A percentile compares a stretch with the other conserved stretches of the same genome.
Conservation (phyloP, 2,888 invertebrate genomes). For the Sinohyriopsis cumingii region DNA sequence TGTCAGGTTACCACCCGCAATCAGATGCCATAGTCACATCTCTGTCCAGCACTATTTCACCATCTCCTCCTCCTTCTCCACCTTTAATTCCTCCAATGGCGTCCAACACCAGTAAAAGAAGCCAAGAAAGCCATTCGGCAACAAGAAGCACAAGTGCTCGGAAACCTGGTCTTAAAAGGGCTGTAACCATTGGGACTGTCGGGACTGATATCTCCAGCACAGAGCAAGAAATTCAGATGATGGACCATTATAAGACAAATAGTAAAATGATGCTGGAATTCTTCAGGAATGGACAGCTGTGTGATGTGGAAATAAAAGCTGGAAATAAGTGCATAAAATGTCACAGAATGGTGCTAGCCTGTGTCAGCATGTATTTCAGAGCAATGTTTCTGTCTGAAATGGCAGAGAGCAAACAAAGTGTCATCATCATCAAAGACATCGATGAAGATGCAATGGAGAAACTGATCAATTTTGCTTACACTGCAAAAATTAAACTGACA, state of each 20-base stretch:
- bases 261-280: conserved; percentile 59
- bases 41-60: too few relatives aligned
- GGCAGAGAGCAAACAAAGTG: conserved; percentile 65
- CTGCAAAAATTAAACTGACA: conserved; percentile 69
- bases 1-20: too few relatives aligned
- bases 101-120: too few relatives aligned
- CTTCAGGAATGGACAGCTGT: conserved; percentile 61
- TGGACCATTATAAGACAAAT: conserved; percentile 34
- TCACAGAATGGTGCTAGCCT: conserved; percentile 73
- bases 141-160: too few relatives aligned
- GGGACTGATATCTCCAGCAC: too few relatives aligned
- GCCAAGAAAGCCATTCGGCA: too few relatives aligned
- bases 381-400: conserved; percentile 73
- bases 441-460: conserved; percentile 66
- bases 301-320: conserved; percentile 68
- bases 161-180: too few relatives aligned
- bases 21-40: too few relatives aligned
- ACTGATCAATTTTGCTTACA: conserved; percentile 73
- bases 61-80: too few relatives aligned
- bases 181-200: too few relatives aligned
- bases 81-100: too few relatives aligned
- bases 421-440: conserved; percentile 68
- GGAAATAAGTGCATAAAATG: conserved; percentile 63
- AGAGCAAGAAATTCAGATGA: too few relatives aligned
- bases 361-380: conserved; percentile 72